Conservation (phyloP, 2,113 vertebrate species). For the Azemiops feae region DNA sequence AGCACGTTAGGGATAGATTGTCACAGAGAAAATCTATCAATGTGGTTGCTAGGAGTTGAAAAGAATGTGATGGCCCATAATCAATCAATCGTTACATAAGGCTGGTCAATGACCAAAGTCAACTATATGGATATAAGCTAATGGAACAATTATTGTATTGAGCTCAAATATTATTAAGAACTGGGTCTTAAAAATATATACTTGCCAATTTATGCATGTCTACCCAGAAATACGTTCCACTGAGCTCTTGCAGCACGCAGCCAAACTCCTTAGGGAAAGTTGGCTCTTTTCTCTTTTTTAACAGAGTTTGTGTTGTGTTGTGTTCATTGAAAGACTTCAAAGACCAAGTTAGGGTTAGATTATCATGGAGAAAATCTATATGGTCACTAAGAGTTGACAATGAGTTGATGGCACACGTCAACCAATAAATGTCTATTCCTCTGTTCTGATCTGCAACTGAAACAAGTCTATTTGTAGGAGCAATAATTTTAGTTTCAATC, state of each 20-base stretch:
- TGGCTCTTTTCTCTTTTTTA: neutral
- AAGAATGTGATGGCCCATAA: neutral
- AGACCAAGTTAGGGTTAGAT: neutral
- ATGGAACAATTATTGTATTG: neutral
- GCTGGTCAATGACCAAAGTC: neutral
- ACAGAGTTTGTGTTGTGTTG: neutral
- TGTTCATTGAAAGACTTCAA: neutral
- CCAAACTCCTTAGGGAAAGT: neutral
- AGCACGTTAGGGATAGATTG: neutral
- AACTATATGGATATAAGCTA: neutral
- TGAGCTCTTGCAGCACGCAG: neutral
- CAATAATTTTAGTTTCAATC: neutral
- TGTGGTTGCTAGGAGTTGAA: neutral
- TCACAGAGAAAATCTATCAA: no score
- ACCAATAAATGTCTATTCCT: neutral
- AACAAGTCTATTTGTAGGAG: neutral
- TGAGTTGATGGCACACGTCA: neutral
- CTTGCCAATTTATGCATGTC: neutral
- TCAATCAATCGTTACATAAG: neutral
- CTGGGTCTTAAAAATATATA: neutral
- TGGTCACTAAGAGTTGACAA: neutral
- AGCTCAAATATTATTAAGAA: neutral
- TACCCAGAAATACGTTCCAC: neutral
- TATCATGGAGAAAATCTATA: neutral
- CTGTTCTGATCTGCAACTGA: neutral